A percentile compares a stretch with the other conserved stretches of the same genome.
phyloP scores from a whole-genome alignment of 2,888 invertebrate species.

The Neuroscelio doddi region DNA sequence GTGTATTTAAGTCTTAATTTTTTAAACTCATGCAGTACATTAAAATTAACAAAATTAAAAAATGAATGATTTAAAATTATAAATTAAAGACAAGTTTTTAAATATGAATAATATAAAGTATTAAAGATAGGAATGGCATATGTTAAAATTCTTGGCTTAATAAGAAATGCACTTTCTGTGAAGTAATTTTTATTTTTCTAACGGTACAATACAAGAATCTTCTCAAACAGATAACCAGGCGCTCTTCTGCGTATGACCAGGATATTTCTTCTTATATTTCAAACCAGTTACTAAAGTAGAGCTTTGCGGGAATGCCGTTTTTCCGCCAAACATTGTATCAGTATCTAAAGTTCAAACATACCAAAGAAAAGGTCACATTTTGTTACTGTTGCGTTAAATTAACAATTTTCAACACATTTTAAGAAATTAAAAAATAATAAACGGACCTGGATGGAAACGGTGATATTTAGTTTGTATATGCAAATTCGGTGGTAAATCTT shows the following conservation, averaged over 20 bases:
- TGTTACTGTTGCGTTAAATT: too few relatives aligned
- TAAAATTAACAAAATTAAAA: too few relatives aligned
- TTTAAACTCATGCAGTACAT: too few relatives aligned
- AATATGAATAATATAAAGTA: too few relatives aligned
- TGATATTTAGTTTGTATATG: conserved; percentile 87
- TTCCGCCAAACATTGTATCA: conserved; percentile 82
- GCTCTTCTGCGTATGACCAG: conserved; percentile 76
- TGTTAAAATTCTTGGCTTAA: too few relatives aligned
- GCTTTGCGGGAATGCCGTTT: conserved; percentile 88
- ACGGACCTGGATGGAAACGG: conserved; percentile 85
- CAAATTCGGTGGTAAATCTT: conserved; percentile 89
- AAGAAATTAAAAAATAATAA: not conserved
- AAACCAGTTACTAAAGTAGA: conserved; percentile 89
- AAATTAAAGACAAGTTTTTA: too few relatives aligned
- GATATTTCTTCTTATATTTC: conserved; percentile 87
- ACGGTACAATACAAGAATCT: not conserved
- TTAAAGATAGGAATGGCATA: too few relatives aligned
- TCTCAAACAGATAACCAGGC: not conserved
- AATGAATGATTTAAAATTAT: too few relatives aligned
- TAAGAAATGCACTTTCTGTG: too few relatives aligned
- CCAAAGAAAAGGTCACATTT: too few relatives aligned
- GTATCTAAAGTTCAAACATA: conserved; percentile 73
- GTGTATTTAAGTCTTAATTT: too few relatives aligned
- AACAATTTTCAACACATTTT: too few relatives aligned
- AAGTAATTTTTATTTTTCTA: not conserved